Base-by-base conservation (phyloP, 2,797 vertebrate species). In the Onychomys leucogaster region DNA sequence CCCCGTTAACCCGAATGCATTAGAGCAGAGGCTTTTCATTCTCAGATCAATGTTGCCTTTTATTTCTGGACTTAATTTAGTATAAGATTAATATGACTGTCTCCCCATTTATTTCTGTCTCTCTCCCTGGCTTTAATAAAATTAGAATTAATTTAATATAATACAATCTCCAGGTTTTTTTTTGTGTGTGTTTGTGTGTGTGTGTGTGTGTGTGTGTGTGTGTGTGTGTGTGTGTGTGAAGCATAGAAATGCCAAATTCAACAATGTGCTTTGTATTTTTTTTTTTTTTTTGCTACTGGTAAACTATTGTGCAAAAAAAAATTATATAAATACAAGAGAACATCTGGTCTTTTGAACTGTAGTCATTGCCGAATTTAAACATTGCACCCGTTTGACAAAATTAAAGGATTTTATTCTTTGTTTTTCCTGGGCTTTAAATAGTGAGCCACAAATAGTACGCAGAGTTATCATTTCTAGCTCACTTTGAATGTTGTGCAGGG, bases 1-100 rank as follows among this genome's bases (percentile, higher is more conserved):
- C 97, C 98, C 97, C 94, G 96, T 73, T 98, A 98, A 98, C 98
- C 97, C 96, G 94, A 96, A 97, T 97, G 97, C 98, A 97, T 98
- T 96, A 98, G 97, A 98, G 94, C 93, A 93, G 93, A 76, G 88
- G 96, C 91, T 97, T 41, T 11, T 94, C 98, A 97, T 98, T 98
- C 96, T 96, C 91, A 97, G 97, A 98, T 97, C 96, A 98, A 98
- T 98, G 97, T 97, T 76, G 95, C 94, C 97, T 97, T 97, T 98
- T 94, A 89, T 88, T 97, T 96, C 82, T 93, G 82, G 77, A 97
- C 97, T 98, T 97, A 97, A 95, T 98, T 96, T 96, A 83, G 89
- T 61, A 13, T 85, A 87, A 95, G 96, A 96, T 90, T 92, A 88
- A 95, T 86, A 87, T 8, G 91, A 57, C 85, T 25, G 7, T 82